These are phyloP conservation scores for Varanus komodoensis DNA, from an alignment of 2,113 vertebrate species.

Conservation along the genomic window DNA sequence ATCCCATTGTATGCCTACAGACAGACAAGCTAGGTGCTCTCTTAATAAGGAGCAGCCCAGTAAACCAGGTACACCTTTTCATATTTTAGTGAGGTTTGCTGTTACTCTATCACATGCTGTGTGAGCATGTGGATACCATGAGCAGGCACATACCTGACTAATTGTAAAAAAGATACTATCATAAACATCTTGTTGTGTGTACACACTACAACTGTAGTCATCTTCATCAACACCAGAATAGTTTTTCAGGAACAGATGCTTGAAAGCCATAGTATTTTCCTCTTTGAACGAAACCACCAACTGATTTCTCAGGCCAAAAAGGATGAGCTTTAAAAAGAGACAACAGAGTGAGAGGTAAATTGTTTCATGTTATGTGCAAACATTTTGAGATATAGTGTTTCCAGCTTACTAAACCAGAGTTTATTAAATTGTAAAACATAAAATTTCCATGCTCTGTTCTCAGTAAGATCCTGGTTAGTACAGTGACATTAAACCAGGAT, in stretches of 20 bases:
- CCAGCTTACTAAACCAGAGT: not conserved
- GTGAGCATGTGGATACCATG: not conserved
- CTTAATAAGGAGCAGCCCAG: not conserved
- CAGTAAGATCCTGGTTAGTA: not conserved
- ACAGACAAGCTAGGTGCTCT: not conserved
- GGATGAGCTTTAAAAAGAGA: slow-evolving; percentile 82
- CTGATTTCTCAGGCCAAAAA: slow-evolving; percentile 96
- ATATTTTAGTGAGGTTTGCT: not conserved
- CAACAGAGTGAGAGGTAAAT: not conserved
- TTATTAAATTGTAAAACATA: not conserved
- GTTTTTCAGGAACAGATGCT: slow-evolving; percentile 91
- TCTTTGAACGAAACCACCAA: slow-evolving; percentile 95
- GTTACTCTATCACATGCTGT: not conserved
- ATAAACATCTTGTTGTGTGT: slow-evolving; percentile 85
- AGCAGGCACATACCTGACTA: slow-evolving; percentile 84
- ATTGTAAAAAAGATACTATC: slow-evolving; percentile 88
- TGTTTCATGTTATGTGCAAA: not conserved
- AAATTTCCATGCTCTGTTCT: not conserved
- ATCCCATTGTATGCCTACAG: not conserved
- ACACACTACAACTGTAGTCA: slow-evolving; percentile 88
- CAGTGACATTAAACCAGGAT: not conserved
- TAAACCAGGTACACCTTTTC: not conserved
- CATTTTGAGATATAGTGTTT: not conserved
- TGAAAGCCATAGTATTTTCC: slow-evolving; percentile 90
- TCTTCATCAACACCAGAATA: slow-evolving; percentile 91